Base-by-base conservation (phyloP, 2,113 vertebrate genomes). In the Prinia subflava region DNA sequence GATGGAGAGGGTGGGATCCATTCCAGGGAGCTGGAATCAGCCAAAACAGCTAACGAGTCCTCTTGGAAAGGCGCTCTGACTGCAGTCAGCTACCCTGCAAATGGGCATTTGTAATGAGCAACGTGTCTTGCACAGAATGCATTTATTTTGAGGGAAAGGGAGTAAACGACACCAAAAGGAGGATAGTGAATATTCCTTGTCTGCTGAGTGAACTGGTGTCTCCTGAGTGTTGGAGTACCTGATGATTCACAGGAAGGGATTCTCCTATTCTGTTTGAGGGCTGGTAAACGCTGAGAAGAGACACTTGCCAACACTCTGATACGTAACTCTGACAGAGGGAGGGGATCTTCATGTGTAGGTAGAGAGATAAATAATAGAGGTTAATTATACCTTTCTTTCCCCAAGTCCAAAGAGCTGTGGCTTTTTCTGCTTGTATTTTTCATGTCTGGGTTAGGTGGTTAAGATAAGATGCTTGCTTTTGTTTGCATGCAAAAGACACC, bases 391-490 rank as follows among this genome's bases (percentile, higher is more conserved):
- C 10, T 87, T 87, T 67, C 23, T 91, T 92, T 49, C 27, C 52
- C 46, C 15, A 50, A 93, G 63, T 93, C 47, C 12, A 24, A 68
- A 92, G 94, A 92, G 55, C 84, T 95, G 65, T 77, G 81, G 13
- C 52, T 74, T 89, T 96, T 89, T 94, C 50, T 89, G 78, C 47
- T 63, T 86, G 8, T 22, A 35, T 13, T 63, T 63, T 97, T 57
- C 85, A 7, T 96, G 92, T 95, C 71, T 90, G 79, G 47, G 19
- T 70, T 97, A 63, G 39, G 33, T 96, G 71, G 87, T 96, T 95
- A 95, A 96, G 94, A 97, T 91, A 92, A 94, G 77, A 84, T 78
- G 47, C 95, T 96, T 95, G 41, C 68, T 94, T 93, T 91, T 96
- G 49, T 96, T 97, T 98, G 76, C 95, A 42, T 76, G 49, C 5